These are phyloP conservation scores for Myopa testacea DNA, from an alignment of 2,888 invertebrate genomes.

Conservation along the genomic window DNA sequence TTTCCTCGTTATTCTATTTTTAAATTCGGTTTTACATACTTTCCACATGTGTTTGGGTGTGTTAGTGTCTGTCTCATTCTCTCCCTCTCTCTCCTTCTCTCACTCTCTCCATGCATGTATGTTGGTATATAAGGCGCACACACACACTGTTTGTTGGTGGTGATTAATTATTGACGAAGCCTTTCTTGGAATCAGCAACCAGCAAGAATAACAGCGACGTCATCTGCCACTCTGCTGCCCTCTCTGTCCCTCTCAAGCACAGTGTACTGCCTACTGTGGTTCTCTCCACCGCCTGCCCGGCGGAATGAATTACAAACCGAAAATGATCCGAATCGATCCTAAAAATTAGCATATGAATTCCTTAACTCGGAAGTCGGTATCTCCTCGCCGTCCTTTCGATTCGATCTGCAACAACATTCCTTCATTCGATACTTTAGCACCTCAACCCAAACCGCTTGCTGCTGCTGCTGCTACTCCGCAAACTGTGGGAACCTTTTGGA, in stretches of 20 bases:
- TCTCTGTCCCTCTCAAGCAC: not conserved
- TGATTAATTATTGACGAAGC: no score
- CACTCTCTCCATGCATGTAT: not conserved
- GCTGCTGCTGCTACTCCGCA: no score
- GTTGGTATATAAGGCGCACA: no score
- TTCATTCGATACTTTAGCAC: not conserved
- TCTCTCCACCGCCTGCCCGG: not conserved
- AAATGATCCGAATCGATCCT: not conserved
- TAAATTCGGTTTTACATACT: not conserved
- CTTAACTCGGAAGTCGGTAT: not conserved
- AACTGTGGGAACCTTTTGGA: no score
- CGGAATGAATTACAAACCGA: constrained; percentile 2
- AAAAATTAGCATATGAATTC: not conserved
- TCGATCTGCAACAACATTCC: not conserved
- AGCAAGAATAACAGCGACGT: no score
- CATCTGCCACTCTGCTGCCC: no score
- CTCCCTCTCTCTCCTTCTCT: not conserved
- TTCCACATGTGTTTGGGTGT: no score
- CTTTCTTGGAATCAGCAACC: no score
- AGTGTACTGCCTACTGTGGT: not conserved
- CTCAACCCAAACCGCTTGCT: no score
- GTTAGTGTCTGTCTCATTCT: not conserved
- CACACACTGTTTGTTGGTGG: no score
- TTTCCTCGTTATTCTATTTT: not conserved
- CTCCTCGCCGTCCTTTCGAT: not conserved